Conservation (phyloP, 2,797 vertebrate genomes). For the Sebastes oblongus region DNA sequence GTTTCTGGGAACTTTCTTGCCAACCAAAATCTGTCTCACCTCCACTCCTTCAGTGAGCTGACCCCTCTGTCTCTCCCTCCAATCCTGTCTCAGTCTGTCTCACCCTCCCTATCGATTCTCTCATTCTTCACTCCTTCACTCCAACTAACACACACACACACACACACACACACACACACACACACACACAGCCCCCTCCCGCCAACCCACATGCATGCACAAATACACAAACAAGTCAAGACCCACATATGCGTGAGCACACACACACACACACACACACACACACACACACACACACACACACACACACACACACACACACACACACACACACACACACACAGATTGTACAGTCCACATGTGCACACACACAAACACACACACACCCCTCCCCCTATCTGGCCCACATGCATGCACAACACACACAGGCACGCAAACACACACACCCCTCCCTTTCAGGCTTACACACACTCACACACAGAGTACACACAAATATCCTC, state of each 20-base stretch:
- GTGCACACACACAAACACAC: conserved; percentile 46
- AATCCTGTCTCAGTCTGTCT: conserved; percentile 41
- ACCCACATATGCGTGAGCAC: conserved; percentile 67
- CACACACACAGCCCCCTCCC: conserved; percentile 44
- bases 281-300: too few species aligned
- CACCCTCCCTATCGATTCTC: conserved; percentile 60
- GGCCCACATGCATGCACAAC: conserved; percentile 24
- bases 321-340: conserved; percentile 17
- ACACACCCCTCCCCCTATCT: conserved; percentile 26
- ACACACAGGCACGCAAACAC: conserved; percentile 33
- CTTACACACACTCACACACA: conserved; percentile 61
- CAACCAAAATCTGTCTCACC: conserved; percentile 52
- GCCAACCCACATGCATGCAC: conserved; percentile 68
- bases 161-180: conserved; percentile 47
- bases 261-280: too few species aligned
- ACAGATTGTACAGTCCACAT: neutral
- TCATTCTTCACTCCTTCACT: conserved; percentile 56
- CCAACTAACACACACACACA: conserved; percentile 35
- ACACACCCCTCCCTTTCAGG: conserved; percentile 57
- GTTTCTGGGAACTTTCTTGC: conserved; percentile 63
- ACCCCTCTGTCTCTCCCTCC: conserved; percentile 50
- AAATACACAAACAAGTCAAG: conserved; percentile 73
- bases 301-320: too few species aligned
- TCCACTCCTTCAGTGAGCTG: conserved; percentile 54
- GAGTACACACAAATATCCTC: conserved; percentile 70